A percentile compares a stretch with the other conserved stretches of the same genome.
Evolutionary conservation across 2,888 invertebrate genomes (phyloP).

Genomic region (Campoplex capitator): DNA sequence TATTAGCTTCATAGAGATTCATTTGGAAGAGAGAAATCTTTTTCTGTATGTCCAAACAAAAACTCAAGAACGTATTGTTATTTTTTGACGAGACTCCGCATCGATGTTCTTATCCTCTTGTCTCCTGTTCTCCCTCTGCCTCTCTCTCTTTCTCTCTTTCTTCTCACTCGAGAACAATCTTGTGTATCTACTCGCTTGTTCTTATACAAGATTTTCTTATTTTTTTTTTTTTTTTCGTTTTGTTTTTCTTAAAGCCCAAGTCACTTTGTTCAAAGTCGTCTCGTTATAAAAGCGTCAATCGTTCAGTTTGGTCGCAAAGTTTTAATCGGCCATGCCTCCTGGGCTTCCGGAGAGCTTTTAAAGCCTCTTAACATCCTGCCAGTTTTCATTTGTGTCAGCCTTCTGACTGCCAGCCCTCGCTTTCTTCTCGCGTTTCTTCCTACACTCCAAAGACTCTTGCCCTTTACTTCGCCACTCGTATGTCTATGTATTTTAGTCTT

Average conservation of each 20-base stretch:
- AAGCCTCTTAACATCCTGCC: constrained; percentile 62
- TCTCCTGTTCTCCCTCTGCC: background rate
- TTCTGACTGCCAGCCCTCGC: constrained; percentile 32
- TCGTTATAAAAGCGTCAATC: constrained; percentile 68
- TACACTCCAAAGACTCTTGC: constrained; percentile 10
- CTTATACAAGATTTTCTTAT: background rate
- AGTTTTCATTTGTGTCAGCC: constrained; percentile 65
- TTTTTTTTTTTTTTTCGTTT: too few species aligned
- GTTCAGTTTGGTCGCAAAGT: constrained; percentile 63
- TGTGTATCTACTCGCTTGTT: background rate
- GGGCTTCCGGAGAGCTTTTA: constrained; percentile 31
- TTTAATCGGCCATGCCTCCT: constrained; percentile 58
- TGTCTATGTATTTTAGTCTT: background rate
- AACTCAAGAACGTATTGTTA: constrained; percentile 48
- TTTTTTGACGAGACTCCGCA: constrained; percentile 60
- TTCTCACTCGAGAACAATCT: constrained; percentile 3
- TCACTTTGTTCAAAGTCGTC: constrained; percentile 57
- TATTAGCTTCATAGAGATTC: constrained; percentile 55
- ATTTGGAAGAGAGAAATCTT: constrained; percentile 21
- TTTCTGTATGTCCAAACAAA: constrained; percentile 13
- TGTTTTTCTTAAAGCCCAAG: background rate
- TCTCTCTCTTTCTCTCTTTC: background rate
- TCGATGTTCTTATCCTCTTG: constrained; percentile 14
- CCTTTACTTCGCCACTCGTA: background rate
- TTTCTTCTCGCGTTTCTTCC: constrained; percentile 19